phyloP scores from a whole-genome alignment of 2,113 vertebrate genomes.

The Pseudois nayaur region DNA sequence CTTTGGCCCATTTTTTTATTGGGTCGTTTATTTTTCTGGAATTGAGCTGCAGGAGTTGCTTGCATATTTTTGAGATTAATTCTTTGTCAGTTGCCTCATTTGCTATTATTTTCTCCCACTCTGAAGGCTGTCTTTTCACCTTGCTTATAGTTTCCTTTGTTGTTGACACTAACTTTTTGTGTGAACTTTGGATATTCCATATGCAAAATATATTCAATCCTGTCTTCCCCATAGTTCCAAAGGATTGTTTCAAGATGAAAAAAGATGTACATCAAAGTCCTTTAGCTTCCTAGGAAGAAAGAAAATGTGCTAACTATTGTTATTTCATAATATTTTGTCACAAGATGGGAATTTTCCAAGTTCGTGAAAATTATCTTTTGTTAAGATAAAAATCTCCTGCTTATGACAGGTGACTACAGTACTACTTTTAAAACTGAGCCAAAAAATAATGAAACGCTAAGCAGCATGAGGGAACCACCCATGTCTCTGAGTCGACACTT shows the following conservation, averaged over 20 bases:
- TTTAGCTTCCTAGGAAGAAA: conserved; percentile 55
- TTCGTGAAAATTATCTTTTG: conserved; percentile 49
- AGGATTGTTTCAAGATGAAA: conserved; percentile 33
- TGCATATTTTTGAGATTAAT: not conserved
- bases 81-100: not conserved
- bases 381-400: conserved; percentile 59
- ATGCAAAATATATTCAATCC: not conserved
- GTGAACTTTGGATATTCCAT: not conserved
- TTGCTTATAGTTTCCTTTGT: not conserved
- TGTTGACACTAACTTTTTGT: not conserved
- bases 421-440: conserved; percentile 46
- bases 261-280: conserved; percentile 51
- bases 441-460: conserved; percentile 40
- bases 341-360: conserved; percentile 59
- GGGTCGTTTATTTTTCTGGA: not conserved
- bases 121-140: not conserved
- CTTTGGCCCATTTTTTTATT: not conserved
- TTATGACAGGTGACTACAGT: conserved; percentile 65
- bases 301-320: conserved; percentile 41
- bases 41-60: not conserved
- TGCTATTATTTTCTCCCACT: not conserved
- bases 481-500: conserved; percentile 22
- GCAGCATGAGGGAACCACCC: conserved; percentile 5
- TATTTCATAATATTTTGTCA: conserved; percentile 59
- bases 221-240: not conserved